Percentiles rank a stretch among this genome's conserved stretches.
Conservation (phyloP, 2,888 invertebrate species). For the Acheta domesticus region DNA sequence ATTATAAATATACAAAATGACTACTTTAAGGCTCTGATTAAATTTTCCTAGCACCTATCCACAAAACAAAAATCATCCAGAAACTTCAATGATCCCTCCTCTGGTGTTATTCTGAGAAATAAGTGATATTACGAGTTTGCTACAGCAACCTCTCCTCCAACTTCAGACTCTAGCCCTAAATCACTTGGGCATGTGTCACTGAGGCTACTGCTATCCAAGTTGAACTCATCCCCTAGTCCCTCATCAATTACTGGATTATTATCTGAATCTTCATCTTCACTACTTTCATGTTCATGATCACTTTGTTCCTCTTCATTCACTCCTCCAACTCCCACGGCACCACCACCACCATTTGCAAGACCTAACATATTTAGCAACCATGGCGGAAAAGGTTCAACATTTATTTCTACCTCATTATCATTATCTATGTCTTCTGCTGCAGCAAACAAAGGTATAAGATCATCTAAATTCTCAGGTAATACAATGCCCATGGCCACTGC, state of each 20-base stretch:
- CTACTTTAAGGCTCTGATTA: not conserved
- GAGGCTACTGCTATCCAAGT: not conserved
- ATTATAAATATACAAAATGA: not conserved
- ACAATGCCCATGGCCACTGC: slow-evolving; percentile 2
- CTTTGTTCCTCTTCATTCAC: not conserved
- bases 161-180: no score
- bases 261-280: not conserved
- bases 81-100: no score
- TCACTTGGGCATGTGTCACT: not conserved
- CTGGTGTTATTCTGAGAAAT: no score
- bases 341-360: slow-evolving; percentile 28
- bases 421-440: slow-evolving; percentile 33
- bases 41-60: not conserved
- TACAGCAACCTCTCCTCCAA: no score
- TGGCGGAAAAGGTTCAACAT: slow-evolving; percentile 33
- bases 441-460: slow-evolving; percentile 26
- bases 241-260: slow-evolving; percentile 18
- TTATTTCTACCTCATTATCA: slow-evolving; percentile 30
- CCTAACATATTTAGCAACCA: slow-evolving; percentile 33
- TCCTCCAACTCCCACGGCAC: slow-evolving; percentile 18
- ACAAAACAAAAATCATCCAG: no score
- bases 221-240: slow-evolving; percentile 19
- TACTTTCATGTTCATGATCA: not conserved
- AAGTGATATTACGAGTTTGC: no score
- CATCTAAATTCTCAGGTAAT: slow-evolving; percentile 18